Conservation (phyloP, 2,113 vertebrate species). For the Podarcis raffonei region DNA sequence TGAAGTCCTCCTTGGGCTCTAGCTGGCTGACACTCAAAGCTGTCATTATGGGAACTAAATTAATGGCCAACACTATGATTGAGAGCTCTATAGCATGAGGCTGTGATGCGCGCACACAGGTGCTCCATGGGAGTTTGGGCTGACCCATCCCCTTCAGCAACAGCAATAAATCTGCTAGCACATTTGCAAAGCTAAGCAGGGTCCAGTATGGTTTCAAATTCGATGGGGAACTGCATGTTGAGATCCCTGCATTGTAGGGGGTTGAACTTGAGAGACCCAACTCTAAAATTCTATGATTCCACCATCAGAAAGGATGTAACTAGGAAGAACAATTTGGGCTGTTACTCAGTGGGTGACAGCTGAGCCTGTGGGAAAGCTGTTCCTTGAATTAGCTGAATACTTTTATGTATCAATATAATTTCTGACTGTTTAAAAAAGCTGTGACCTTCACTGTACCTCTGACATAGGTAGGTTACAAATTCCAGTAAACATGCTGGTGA, state of each 20-base stretch:
- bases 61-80: background rate
- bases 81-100: background rate
- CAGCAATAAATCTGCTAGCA: background rate
- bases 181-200: no score
- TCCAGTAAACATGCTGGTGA: background rate
- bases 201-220: no score
- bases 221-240: no score
- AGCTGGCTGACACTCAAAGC: slow-evolving; percentile 5
- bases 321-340: background rate
- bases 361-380: background rate
- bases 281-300: background rate
- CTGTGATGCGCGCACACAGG: background rate
- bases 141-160: background rate
- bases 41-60: slow-evolving; percentile 16
- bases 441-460: no score
- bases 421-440: background rate
- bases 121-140: background rate
- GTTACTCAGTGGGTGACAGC: background rate
- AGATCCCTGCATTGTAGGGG: no score
- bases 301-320: background rate
- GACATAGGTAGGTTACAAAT: no score
- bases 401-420: background rate
- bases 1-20: slow-evolving; percentile 29
- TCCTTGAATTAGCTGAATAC: background rate
- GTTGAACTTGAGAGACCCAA: no score